Evolutionary conservation across 2,888 invertebrate genomes (phyloP).

Genomic region (Synanthedon formicaeformis): DNA sequence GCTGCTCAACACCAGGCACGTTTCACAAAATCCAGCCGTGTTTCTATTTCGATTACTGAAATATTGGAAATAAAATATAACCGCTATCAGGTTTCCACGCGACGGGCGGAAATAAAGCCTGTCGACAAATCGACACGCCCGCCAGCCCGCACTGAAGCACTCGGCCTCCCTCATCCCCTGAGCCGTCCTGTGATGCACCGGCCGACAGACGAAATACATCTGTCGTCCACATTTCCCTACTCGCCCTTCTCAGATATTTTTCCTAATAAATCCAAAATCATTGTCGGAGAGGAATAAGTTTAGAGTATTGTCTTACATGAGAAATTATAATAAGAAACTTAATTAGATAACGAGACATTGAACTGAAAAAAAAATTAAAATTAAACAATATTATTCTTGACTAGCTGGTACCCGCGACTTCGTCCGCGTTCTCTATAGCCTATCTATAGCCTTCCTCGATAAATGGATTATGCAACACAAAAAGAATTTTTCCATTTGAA

Average conservation of each 20-base stretch:
- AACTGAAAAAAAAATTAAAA: too few species aligned
- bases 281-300: too few species aligned
- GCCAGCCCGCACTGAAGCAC: slow-evolving; percentile 6
- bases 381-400: too few species aligned
- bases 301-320: too few species aligned
- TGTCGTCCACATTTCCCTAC: neutral
- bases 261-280: slow-evolving; percentile 3
- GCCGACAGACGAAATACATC: neutral
- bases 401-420: too few species aligned
- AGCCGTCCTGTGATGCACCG: slow-evolving; percentile 6
- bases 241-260: neutral
- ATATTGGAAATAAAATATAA: slow-evolving; percentile 54
- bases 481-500: too few species aligned
- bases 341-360: too few species aligned
- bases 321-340: too few species aligned
- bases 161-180: slow-evolving; percentile 8
- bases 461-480: too few species aligned
- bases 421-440: too few species aligned
- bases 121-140: slow-evolving; percentile 34
- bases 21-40: slow-evolving; percentile 27
- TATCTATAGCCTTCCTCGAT: too few species aligned
- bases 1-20: slow-evolving; percentile 13
- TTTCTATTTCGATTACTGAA: slow-evolving; percentile 53
- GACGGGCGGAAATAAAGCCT: slow-evolving; percentile 64
- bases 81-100: slow-evolving; percentile 55